These are phyloP conservation scores for Xyrichtys novacula DNA, from an alignment of 2,797 vertebrate genomes.

Conservation along the genomic window DNA sequence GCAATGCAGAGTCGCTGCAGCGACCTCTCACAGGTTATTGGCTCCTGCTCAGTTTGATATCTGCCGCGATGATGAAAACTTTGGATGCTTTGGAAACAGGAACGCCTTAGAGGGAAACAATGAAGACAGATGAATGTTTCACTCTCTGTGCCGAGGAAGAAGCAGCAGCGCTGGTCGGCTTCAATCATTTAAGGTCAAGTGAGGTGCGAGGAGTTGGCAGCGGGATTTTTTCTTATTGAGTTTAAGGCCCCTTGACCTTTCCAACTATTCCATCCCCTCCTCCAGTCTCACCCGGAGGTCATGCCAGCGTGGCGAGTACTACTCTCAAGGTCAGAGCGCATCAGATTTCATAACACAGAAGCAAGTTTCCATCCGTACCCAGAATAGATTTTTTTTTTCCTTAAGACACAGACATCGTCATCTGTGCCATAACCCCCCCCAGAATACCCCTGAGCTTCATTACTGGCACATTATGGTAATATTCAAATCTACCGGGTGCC, in stretches of 20 bases:
- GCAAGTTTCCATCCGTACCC: slow-evolving; percentile 26
- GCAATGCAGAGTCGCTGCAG: slow-evolving; percentile 33
- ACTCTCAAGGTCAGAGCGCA: slow-evolving; percentile 23
- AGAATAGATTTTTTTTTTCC: slow-evolving; percentile 40
- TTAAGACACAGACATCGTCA: slow-evolving; percentile 37
- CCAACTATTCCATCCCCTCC: neutral
- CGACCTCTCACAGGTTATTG: slow-evolving; percentile 47
- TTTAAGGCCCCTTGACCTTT: slow-evolving; percentile 38
- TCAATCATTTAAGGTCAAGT: slow-evolving; percentile 59
- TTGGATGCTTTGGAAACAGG: slow-evolving; percentile 46
- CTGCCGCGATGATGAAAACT: slow-evolving; percentile 56
- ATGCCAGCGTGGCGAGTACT: neutral
- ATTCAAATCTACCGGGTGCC: slow-evolving; percentile 73
- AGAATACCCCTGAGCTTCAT: slow-evolving; percentile 79
- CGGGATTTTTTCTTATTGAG: slow-evolving; percentile 12
- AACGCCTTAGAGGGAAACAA: neutral
- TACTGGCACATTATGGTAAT: slow-evolving; percentile 78
- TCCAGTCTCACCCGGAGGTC: slow-evolving; percentile 15
- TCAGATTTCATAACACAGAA: slow-evolving; percentile 32
- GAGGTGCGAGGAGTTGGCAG: slow-evolving; percentile 26
- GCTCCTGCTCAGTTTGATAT: slow-evolving; percentile 38
- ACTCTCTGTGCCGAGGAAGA: neutral
- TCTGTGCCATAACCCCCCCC: slow-evolving; percentile 32
- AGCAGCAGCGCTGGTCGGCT: slow-evolving; percentile 15
- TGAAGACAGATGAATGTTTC: slow-evolving; percentile 43